Base-by-base conservation (phyloP, 2,888 invertebrate species). In the Rhagonycha fulva region DNA sequence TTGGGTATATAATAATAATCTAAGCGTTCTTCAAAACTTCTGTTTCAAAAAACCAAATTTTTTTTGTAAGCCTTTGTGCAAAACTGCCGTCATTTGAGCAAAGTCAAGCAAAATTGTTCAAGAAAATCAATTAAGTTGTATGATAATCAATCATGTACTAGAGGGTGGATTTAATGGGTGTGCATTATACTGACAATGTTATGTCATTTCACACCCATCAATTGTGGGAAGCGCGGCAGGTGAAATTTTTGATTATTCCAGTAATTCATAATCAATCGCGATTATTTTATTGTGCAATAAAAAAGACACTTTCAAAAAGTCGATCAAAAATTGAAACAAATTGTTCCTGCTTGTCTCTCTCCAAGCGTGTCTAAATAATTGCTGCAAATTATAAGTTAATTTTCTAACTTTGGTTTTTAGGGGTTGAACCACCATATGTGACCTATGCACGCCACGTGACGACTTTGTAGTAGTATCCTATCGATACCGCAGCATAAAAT, bases 361-460 rank as follows among this genome's bases (percentile, higher is more conserved):
- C 26, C 67, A 70, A 32, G 71, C 75, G 69, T 70, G 32, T 62
- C 75, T 72, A 73, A 72, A 75, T 77, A 77, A 77, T 77, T 75
- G 63, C 71, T 62, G 4, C 26, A 77, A 77, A 77, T 77, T 77
- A 77, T 77, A 77, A 77, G 77, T 77, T 77, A 77, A 75, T 75
- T 77, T 77, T 63, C 73, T 19, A 73, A 70, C 47, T 74, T 76
- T 72, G 68, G 75, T 62, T 70, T 47, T 47, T 69, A 70, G 62
- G 75, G 77, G 75, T 75, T 77, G 77, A 60, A 61, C 66, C 68
- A 32, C 77, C 79, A 78, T 78, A 78, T 79, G 79, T 78, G 79
- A 79, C 77, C 77, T 78, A 70, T 76, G 73, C 79, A 74, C 75
- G 71, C 30, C 79, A 79, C 76, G 76, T 74, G 79, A 66, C 66